Evolutionary conservation across 2,797 vertebrate species (phyloP).

Genomic region (Gobionotothen gibberifrons): DNA sequence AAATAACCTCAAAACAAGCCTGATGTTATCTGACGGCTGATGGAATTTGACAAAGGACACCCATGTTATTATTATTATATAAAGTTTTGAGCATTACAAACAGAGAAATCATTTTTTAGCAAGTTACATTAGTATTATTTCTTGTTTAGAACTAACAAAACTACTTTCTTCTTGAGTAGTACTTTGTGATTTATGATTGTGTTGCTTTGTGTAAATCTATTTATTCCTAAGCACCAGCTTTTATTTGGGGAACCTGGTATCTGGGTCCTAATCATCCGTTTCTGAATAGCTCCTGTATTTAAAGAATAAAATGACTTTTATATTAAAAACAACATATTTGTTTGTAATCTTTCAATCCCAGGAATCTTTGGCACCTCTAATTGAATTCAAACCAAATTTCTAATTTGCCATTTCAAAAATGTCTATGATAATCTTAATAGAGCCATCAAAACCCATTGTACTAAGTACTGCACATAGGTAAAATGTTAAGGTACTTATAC

Average conservation of each 20-base stretch:
- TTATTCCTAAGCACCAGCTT: conserved; percentile 76
- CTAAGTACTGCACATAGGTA: neutral
- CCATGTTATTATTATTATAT: neutral
- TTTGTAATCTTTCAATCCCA: neutral
- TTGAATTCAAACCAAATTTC: neutral
- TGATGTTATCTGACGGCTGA: neutral
- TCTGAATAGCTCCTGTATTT: conserved; percentile 75
- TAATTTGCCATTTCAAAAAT: neutral
- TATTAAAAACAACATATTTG: conserved; percentile 11
- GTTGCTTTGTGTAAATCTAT: conserved; percentile 72
- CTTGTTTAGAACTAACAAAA: conserved; percentile 56
- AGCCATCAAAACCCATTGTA: no score
- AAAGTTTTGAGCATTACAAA: conserved; percentile 4
- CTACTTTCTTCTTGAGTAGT: conserved; percentile 46
- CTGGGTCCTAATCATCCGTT: conserved; percentile 73
- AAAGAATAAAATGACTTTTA: conserved; percentile 81
- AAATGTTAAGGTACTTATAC: neutral
- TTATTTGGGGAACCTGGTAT: conserved; percentile 75
- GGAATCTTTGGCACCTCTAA: neutral
- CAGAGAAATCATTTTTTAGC: conserved; percentile 17
- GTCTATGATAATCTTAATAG: no score
- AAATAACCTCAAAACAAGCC: neutral
- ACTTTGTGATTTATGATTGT: conserved; percentile 61
- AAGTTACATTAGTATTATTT: conserved; percentile 42
- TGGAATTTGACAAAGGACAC: conserved; percentile 31